phyloP scores from a whole-genome alignment of 2,797 vertebrate genomes.

The Sebastes hubbsi region DNA sequence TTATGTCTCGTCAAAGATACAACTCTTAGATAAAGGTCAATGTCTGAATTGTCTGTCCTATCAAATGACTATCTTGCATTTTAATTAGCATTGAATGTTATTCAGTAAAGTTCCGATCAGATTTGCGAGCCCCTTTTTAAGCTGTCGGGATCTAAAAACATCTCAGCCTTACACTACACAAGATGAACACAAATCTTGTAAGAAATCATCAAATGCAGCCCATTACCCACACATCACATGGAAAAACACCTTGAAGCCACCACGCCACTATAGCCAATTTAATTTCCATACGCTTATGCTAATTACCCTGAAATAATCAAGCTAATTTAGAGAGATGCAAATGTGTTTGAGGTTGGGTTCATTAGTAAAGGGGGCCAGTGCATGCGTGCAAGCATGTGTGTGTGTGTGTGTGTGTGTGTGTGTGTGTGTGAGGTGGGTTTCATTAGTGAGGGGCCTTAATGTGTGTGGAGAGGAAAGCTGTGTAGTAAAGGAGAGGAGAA shows the following conservation, averaged over 20 bases:
- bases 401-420: neutral
- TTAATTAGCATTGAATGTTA: constrained; percentile 27
- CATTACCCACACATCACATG: constrained; percentile 67
- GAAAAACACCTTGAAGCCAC: constrained; percentile 78
- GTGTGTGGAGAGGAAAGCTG: constrained; percentile 54
- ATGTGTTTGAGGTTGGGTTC: constrained; percentile 78
- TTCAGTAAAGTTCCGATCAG: constrained; percentile 35
- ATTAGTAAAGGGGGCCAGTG: constrained; percentile 70
- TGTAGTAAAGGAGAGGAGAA: constrained; percentile 29
- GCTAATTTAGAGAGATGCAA: constrained; percentile 83
- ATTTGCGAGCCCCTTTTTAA: constrained; percentile 31
- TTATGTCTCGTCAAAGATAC: neutral
- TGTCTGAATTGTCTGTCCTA: neutral
- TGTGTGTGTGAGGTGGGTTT: constrained; percentile 33
- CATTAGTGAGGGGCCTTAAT: constrained; percentile 66
- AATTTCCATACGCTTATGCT: constrained; percentile 83
- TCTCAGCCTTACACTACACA: constrained; percentile 19
- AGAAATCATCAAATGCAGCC: constrained; percentile 66
- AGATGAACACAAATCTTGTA: constrained; percentile 41
- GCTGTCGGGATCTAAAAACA: constrained; percentile 29
- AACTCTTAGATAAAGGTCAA: constrained; percentile 4
- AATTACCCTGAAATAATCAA: constrained; percentile 83
- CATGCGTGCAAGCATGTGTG: constrained; percentile 11
- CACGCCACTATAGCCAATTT: constrained; percentile 74
- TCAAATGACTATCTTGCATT: constrained; percentile 19